Percentiles rank a stretch among this genome's conserved stretches.
Conservation (phyloP, 2,113 vertebrate species). For the Hippocampus guttulatus region DNA sequence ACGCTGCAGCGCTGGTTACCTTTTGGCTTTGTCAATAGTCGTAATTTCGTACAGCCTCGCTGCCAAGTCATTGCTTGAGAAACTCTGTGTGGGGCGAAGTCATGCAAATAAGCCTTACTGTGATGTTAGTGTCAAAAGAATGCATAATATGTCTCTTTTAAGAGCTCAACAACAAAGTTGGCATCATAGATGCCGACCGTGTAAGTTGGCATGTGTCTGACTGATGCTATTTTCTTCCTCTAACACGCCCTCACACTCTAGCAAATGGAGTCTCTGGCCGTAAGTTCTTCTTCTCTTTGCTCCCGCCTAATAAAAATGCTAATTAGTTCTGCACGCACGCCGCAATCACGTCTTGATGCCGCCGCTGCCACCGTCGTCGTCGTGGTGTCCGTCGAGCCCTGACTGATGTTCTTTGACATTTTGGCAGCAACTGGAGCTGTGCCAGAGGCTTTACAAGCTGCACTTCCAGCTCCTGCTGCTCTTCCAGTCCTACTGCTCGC, state of each 20-base stretch:
- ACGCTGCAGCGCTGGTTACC: too few relatives aligned
- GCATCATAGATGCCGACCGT: conserved; percentile 76
- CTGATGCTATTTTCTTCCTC: conserved; percentile 64
- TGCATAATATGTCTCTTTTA: neutral
- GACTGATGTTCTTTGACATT: conserved; percentile 32
- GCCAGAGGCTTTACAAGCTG: conserved; percentile 95
- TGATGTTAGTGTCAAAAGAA: neutral
- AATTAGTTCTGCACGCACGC: conserved; percentile 22
- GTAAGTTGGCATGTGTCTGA: conserved; percentile 61
- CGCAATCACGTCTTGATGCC: neutral
- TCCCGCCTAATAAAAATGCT: conserved; percentile 32
- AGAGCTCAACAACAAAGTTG: conserved; percentile 24
- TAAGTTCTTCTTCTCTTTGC: conserved; percentile 85
- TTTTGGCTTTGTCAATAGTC: too few relatives aligned
- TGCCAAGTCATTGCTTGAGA: too few relatives aligned
- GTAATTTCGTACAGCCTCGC: too few relatives aligned
- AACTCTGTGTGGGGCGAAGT: too few relatives aligned
- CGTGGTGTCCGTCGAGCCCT: neutral
- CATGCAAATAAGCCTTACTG: too few relatives aligned
- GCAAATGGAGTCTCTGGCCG: conserved; percentile 99
- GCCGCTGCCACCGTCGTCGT: neutral
- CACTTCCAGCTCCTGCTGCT: conserved; percentile 97
- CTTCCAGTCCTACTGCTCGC: conserved; percentile 98
- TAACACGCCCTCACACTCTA: conserved; percentile 96
- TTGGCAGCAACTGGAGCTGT: conserved; percentile 92